These are phyloP conservation scores for Umimayanthus kanabou DNA, from an alignment of 92 coral and sea anemone species.

Conservation along the genomic window DNA sequence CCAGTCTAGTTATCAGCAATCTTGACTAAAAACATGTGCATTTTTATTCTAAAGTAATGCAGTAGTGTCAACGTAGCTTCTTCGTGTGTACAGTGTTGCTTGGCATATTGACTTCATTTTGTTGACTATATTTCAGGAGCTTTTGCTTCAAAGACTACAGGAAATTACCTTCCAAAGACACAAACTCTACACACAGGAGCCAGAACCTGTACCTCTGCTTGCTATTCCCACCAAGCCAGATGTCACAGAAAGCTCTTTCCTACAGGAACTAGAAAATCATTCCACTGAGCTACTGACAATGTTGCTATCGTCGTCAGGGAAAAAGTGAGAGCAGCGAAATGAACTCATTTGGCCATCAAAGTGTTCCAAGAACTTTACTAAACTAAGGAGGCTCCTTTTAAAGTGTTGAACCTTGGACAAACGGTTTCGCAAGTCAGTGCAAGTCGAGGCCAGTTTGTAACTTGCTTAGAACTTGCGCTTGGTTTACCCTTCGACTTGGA, in stretches of 20 bases:
- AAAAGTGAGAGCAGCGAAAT: conserved; percentile 46
- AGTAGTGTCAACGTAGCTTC: background rate
- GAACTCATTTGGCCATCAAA: background rate
- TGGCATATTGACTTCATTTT: background rate
- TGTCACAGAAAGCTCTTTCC: conserved; percentile 73
- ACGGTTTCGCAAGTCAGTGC: no score
- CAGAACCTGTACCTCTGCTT: conserved; percentile 59
- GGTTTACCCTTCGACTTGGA: no score
- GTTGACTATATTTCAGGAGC: conserved; percentile 55
- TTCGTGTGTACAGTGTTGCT: background rate
- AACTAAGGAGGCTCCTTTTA: no score
- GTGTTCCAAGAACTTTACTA: no score
- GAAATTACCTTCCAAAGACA: conserved; percentile 69
- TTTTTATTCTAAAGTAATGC: no score
- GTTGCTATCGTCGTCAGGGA: conserved; percentile 50
- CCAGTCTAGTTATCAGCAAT: background rate
- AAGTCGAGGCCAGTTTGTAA: no score
- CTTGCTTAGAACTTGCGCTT: no score
- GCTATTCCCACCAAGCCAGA: conserved; percentile 34
- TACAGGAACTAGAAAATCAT: conserved; percentile 64
- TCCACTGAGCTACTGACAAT: conserved; percentile 48
- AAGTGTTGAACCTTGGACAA: no score
- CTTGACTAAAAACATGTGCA: background rate
- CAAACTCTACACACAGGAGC: conserved; percentile 63
- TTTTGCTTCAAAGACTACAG: conserved; percentile 67